phyloP scores from a whole-genome alignment of 2,888 invertebrate genomes.

The Synanthedon andrenaeformis region DNA sequence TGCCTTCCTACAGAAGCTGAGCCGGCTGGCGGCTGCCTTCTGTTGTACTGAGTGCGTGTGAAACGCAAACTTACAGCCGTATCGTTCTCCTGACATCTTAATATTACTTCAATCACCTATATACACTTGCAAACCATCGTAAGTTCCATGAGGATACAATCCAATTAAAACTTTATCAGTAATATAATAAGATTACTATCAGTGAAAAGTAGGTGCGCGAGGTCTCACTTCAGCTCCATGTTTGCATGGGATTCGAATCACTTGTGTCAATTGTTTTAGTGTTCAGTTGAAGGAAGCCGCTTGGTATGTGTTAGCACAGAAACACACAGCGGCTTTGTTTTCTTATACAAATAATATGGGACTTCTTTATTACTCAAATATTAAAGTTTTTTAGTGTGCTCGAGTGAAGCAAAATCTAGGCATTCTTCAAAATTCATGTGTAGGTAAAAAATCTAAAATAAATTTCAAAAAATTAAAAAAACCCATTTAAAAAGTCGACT shows the following conservation, averaged over 20 bases:
- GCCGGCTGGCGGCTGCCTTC: not conserved
- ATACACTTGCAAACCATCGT: conserved; percentile 6
- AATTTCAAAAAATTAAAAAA: too few species aligned
- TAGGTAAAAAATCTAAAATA: too few species aligned
- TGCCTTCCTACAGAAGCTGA: too few species aligned
- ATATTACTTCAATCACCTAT: conserved; percentile 25
- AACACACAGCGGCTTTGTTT: too few species aligned
- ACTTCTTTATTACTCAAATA: too few species aligned
- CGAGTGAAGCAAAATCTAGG: too few species aligned
- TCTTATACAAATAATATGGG: too few species aligned
- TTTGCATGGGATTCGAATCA: conserved; percentile 33
- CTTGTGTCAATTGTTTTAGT: conserved; percentile 56
- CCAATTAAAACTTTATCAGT: conserved; percentile 22
- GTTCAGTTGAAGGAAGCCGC: conserved; percentile 6
- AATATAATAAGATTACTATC: conserved; percentile 18
- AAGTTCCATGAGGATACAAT: conserved; percentile 14
- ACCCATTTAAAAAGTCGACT: too few species aligned
- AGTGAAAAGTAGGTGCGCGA: conserved; percentile 3
- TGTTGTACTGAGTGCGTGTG: conserved; percentile 29
- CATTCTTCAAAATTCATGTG: too few species aligned
- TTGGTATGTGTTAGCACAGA: not conserved
- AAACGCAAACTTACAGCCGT: conserved; percentile 43
- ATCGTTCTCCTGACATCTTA: conserved; percentile 37
- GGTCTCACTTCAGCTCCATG: conserved; percentile 12
- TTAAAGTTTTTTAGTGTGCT: too few species aligned